Evolutionary conservation across 2,888 invertebrate genomes (phyloP).

Genomic region (Sphaerophoria taeniata): DNA sequence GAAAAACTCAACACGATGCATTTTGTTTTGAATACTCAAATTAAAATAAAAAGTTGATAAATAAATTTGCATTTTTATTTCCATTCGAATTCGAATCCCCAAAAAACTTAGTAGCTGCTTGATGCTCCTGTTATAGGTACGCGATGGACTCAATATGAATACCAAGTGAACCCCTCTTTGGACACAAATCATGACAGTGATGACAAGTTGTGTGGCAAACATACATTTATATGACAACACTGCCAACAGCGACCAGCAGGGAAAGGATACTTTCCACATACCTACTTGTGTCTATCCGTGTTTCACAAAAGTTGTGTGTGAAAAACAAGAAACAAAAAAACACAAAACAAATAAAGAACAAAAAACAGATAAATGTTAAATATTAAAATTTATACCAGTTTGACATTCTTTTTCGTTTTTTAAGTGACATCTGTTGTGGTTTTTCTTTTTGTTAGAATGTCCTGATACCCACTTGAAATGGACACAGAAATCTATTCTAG

Average conservation of each 20-base stretch:
- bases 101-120: conserved; percentile 13
- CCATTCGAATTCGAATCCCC: conserved; percentile 25
- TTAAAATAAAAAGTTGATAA: background rate
- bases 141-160: conserved; percentile 57
- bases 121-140: background rate
- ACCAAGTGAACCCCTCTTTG: conserved; percentile 61
- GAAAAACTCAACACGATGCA: background rate
- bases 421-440: conserved; percentile 52
- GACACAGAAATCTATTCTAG: conserved; percentile 23
- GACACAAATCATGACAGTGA: conserved; percentile 65
- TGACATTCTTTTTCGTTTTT: conserved; percentile 19
- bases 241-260: background rate
- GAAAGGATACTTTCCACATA: too few species aligned
- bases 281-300: background rate
- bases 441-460: conserved; percentile 45
- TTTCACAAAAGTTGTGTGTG: conserved; percentile 37
- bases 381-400: conserved; percentile 45
- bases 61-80: conserved; percentile 49
- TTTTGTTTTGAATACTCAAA: conserved; percentile 8
- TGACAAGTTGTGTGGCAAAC: conserved; percentile 44
- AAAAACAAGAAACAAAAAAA: conserved; percentile 8
- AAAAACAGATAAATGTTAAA: conserved; percentile 30
- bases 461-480: conserved; percentile 35
- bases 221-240: background rate
- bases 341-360: too few species aligned